Evolutionary conservation across 2,797 vertebrate species (phyloP).

Genomic region (Thalassophryne amazonica): DNA sequence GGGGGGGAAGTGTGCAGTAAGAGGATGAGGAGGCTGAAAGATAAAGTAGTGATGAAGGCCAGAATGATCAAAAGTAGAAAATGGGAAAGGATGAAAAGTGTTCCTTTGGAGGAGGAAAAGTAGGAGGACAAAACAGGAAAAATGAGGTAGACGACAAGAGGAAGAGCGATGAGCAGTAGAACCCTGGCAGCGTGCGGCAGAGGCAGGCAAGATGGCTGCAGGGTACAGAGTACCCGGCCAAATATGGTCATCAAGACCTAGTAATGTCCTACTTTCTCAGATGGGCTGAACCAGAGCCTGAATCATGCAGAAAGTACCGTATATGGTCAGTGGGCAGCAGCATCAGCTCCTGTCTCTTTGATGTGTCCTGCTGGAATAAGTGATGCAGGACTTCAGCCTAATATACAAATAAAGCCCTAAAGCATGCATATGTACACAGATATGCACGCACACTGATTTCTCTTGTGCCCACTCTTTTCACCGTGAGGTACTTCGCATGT

Average conservation of each 20-base stretch:
- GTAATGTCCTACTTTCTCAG: conserved; percentile 75
- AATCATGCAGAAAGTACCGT: conserved; percentile 57
- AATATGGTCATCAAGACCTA: conserved; percentile 70
- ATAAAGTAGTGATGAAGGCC: conserved; percentile 25
- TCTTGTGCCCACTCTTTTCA: conserved; percentile 17
- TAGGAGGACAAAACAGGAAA: conserved; percentile 27
- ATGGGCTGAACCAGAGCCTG: conserved; percentile 58
- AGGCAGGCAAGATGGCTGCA: conserved; percentile 71
- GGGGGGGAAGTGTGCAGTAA: conserved; percentile 46
- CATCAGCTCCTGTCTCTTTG: conserved; percentile 39
- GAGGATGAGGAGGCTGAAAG: conserved; percentile 38
- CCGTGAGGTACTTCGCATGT: conserved; percentile 31
- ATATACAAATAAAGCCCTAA: conserved; percentile 49
- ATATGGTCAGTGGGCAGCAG: conserved; percentile 45
- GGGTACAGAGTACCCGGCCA: conserved; percentile 67
- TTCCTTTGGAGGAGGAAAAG: conserved; percentile 11
- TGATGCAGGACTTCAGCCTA: conserved; percentile 53
- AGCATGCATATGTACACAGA: conserved; percentile 14
- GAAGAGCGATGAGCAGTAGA: conserved; percentile 41
- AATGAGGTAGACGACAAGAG: conserved; percentile 20
- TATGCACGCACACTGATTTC: conserved; percentile 2
- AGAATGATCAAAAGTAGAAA: conserved; percentile 30
- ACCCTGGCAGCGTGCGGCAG: conserved; percentile 52
- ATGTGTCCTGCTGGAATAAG: conserved; percentile 54
- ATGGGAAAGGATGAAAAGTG: conserved; percentile 29